phyloP scores from a whole-genome alignment of 2,888 invertebrate genomes.

The Aphidius colemani region DNA sequence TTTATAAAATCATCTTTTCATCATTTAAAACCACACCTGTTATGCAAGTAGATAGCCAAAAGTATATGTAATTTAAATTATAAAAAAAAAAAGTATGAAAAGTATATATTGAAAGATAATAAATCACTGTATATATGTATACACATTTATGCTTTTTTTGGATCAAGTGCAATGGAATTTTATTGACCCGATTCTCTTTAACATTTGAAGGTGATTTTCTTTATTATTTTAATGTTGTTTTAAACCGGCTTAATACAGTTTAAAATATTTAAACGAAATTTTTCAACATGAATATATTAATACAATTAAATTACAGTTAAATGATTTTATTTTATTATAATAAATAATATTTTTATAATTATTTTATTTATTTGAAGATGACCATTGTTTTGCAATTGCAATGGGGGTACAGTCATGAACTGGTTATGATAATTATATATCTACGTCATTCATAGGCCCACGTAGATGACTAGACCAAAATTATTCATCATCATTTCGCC shows the following conservation, averaged over 20 bases:
- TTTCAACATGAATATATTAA: no score
- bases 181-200: conserved; percentile 38
- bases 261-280: no score
- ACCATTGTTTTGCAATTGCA: conserved; percentile 16
- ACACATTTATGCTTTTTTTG: neutral
- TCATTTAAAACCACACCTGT: neutral
- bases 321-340: no score
- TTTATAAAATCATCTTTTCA: neutral
- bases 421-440: conserved; percentile 36
- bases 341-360: no score
- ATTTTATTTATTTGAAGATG: conserved; percentile 1
- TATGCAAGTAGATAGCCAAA: no score
- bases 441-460: conserved; percentile 31
- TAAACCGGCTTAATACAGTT: no score
- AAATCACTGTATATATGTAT: conserved; percentile 12
- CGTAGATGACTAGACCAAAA: conserved; percentile 20
- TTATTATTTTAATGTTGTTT: neutral
- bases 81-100: no score
- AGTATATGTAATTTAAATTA: no score
- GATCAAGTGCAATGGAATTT: conserved; percentile 31
- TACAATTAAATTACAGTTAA: no score
- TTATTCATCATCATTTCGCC: conserved; percentile 29
- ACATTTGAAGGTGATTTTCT: conserved; percentile 24
- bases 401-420: conserved; percentile 33
- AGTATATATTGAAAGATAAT: conserved; percentile 2